Evolutionary conservation across 2,113 vertebrate genomes (phyloP).

Genomic region (Nycticorax nycticorax): DNA sequence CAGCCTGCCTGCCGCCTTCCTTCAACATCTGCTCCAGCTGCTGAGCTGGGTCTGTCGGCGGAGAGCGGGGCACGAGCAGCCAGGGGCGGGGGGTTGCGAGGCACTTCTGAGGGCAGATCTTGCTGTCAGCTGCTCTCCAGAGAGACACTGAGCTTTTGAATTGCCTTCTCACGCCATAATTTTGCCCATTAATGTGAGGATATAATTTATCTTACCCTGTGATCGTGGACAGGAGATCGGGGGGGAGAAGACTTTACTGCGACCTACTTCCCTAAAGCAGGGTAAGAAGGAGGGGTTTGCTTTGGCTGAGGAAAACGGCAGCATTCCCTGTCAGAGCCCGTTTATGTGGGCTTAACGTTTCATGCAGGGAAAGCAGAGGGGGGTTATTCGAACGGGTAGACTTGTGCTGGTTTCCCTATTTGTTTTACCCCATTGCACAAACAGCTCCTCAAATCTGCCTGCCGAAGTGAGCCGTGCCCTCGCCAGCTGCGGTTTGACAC

Average conservation of each 20-base stretch:
- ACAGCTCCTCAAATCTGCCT: neutral
- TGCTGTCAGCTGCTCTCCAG: neutral
- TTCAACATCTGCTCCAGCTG: too few relatives aligned
- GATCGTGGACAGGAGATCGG: neutral
- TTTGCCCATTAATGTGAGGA: neutral
- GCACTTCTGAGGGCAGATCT: neutral
- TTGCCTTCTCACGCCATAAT: neutral
- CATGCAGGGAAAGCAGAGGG: neutral
- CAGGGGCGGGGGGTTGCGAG: neutral
- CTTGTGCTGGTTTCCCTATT: neutral
- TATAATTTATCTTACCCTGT: neutral
- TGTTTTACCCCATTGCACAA: neutral
- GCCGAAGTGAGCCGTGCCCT: neutral
- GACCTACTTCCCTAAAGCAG: neutral
- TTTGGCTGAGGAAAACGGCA: neutral
- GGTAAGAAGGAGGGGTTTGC: neutral
- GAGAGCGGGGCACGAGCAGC: neutral
- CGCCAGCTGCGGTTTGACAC: neutral
- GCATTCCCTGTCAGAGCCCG: neutral
- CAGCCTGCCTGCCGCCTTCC: neutral
- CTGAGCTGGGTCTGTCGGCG: rapidly evolving
- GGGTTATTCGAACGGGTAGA: neutral
- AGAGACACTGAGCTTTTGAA: neutral
- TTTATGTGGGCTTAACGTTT: neutral
- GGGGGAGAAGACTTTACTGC: neutral